These are phyloP conservation scores for Protula sp. DNA, from an alignment of 2,888 invertebrate species.

Conservation along the genomic window DNA sequence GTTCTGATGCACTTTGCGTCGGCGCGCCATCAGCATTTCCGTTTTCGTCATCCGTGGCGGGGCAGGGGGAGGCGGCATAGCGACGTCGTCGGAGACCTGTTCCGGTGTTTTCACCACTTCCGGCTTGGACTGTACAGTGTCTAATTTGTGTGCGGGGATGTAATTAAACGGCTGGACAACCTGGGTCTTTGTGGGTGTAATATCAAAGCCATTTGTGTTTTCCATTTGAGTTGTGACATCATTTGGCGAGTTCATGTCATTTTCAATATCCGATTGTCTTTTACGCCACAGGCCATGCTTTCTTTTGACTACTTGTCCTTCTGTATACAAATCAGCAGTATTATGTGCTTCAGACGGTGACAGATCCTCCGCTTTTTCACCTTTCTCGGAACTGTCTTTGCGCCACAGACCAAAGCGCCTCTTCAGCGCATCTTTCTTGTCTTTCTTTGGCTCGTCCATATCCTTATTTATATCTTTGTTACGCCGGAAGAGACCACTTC, in stretches of 20 bases:
- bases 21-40: conserved; percentile 47
- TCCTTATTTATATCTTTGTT: too few species aligned
- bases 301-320: not conserved
- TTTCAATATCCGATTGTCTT: not conserved
- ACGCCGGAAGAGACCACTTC: not conserved
- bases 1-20: conserved; percentile 22
- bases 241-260: not conserved
- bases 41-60: conserved; percentile 36
- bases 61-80: not conserved
- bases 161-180: conserved; percentile 58
- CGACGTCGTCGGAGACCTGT: not conserved
- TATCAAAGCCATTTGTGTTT: not conserved
- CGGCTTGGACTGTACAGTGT: not conserved
- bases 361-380: not conserved
- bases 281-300: not conserved
- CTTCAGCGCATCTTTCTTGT: conserved; percentile 2
- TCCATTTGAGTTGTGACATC: not conserved
- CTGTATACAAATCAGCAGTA: not conserved
- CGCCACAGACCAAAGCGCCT: conserved; percentile 17
- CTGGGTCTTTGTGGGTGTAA: conserved; percentile 43
- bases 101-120: not conserved
- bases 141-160: conserved; percentile 44
- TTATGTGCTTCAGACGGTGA: too few species aligned
- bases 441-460: not conserved
- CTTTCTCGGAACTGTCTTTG: not conserved